Evolutionary conservation across 2,888 invertebrate genomes (phyloP).

Genomic region (Leucophora obtusa): DNA sequence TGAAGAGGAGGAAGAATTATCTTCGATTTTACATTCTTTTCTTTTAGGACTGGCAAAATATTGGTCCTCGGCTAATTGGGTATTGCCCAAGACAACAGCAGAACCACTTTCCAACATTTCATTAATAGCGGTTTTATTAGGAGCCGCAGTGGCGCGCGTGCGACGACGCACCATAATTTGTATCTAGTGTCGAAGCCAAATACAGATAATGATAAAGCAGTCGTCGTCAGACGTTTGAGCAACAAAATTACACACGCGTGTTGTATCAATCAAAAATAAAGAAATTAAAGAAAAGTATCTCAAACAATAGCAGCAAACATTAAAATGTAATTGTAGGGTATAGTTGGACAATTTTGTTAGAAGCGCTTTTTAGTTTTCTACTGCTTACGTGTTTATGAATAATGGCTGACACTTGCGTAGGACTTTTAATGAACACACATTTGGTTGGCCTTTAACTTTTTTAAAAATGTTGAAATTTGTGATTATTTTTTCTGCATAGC

Average conservation of each 20-base stretch:
- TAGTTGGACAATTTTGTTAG: not conserved
- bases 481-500: not conserved
- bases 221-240: slow-evolving; percentile 34
- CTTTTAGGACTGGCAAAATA: slow-evolving; percentile 78
- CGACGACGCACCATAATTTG: slow-evolving; percentile 73
- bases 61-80: slow-evolving; percentile 74
- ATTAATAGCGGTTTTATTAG: slow-evolving; percentile 51
- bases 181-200: slow-evolving; percentile 1
- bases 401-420: slow-evolving; percentile 37
- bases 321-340: not conserved
- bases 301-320: not conserved
- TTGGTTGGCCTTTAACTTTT: slow-evolving; percentile 25
- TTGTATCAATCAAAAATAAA: slow-evolving; percentile 12
- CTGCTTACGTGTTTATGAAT: slow-evolving; percentile 9
- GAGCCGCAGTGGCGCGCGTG: slow-evolving; percentile 68
- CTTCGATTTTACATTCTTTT: slow-evolving; percentile 78
- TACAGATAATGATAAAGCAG: slow-evolving; percentile 28
- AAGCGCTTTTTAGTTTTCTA: slow-evolving; percentile 1
- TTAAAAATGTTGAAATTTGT: not conserved
- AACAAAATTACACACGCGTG: slow-evolving; percentile 6
- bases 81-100: slow-evolving; percentile 61
- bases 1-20: slow-evolving; percentile 21
- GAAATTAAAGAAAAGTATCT: not conserved
- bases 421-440: slow-evolving; percentile 22
- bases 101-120: slow-evolving; percentile 44